Percentiles rank a stretch among this genome's conserved stretches.
phyloP scores from a whole-genome alignment of 2,797 vertebrate genomes.

The Enteromius viviparus region DNA sequence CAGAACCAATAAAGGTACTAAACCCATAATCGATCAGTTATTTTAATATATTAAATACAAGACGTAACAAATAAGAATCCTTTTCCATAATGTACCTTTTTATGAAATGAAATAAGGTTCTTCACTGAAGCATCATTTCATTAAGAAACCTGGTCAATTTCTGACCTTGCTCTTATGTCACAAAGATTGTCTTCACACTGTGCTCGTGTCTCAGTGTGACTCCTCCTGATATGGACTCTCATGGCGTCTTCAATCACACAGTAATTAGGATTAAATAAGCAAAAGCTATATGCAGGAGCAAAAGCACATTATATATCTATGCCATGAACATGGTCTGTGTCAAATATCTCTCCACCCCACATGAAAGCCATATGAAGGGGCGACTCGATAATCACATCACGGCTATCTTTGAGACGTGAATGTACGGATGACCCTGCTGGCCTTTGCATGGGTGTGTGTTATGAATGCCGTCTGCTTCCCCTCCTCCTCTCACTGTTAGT shows the following conservation, averaged over 20 bases:
- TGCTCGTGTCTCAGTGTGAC: neutral
- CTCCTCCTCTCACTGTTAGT: constrained; percentile 66
- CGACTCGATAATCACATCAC: constrained; percentile 31
- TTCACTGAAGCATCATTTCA: neutral
- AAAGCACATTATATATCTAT: constrained; percentile 24
- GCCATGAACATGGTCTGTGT: constrained; percentile 1
- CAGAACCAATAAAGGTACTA: neutral
- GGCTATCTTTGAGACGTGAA: constrained; percentile 15
- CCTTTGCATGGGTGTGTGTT: constrained; percentile 38
- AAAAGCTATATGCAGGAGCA: constrained; percentile 14
- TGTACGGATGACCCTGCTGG: constrained; percentile 5
- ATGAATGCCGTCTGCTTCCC: constrained; percentile 30
- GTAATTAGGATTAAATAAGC: constrained; percentile 44
- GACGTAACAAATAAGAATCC: neutral
- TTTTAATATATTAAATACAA: neutral
- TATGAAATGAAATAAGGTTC: neutral
- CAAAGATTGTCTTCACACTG: neutral
- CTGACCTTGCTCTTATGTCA: neutral
- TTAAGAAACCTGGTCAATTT: neutral
- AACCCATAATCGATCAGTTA: neutral
- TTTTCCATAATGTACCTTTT: neutral
- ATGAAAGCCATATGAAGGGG: neutral
- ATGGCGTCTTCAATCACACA: constrained; percentile 34
- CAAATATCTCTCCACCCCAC: constrained; percentile 36
- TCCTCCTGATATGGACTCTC: neutral